A percentile compares a stretch with the other conserved stretches of the same genome.
These are phyloP conservation scores for Xestia sexstrigata DNA, from an alignment of 2,888 invertebrate genomes.

Conservation along the genomic window DNA sequence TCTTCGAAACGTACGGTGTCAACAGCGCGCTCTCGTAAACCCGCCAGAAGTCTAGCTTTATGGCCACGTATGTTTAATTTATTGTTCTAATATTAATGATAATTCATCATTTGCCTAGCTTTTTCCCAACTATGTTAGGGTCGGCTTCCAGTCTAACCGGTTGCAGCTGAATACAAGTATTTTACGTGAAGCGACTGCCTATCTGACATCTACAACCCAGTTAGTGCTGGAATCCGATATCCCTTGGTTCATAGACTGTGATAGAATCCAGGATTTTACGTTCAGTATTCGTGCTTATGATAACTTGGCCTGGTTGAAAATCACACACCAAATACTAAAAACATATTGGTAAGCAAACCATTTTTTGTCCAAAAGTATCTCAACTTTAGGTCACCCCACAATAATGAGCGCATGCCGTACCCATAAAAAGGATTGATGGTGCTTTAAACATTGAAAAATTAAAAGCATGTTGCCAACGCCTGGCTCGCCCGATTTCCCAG, in stretches of 20 bases:
- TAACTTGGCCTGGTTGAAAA: neutral
- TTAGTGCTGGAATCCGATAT: neutral
- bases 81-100: constrained; percentile 17
- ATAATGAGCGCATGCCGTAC: constrained; percentile 61
- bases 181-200: neutral
- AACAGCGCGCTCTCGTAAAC: constrained; percentile 1
- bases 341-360: neutral
- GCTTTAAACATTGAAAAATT: constrained; percentile 71
- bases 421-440: constrained; percentile 71
- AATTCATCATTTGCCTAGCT: neutral
- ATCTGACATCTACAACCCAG: neutral
- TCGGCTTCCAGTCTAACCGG: neutral
- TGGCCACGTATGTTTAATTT: constrained; percentile 5
- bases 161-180: neutral
- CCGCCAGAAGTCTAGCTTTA: neutral
- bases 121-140: neutral
- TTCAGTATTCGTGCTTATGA: neutral
- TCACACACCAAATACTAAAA: neutral
- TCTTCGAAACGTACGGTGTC: constrained; percentile 42
- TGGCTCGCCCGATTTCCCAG: constrained; percentile 20
- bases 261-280: neutral
- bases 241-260: neutral
- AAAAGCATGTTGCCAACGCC: constrained; percentile 47
- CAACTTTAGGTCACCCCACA: constrained; percentile 61
- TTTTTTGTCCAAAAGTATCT: neutral